Evolutionary conservation across 2,888 invertebrate genomes (phyloP).

Genomic region (Slavum lentiscoides): DNA sequence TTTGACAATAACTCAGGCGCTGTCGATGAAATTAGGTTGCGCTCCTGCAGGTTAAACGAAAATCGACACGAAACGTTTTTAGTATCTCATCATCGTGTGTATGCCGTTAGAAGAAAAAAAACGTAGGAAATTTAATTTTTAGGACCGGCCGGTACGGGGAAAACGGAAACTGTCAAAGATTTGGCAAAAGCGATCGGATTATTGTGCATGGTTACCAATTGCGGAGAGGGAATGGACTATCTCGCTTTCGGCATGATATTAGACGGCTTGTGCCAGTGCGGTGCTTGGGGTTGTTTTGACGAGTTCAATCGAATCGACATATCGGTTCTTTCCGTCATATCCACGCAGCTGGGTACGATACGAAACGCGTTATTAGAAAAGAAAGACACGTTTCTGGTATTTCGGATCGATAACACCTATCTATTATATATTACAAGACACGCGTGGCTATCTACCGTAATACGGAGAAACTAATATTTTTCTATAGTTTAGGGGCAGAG

Average conservation of each 20-base stretch:
- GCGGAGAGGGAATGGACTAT: constrained; percentile 92
- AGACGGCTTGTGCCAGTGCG: constrained; percentile 79
- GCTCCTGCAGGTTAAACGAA: constrained; percentile 75
- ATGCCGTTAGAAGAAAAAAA: no score
- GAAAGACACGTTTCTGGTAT: constrained; percentile 10
- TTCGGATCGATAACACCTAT: background rate
- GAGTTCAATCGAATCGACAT: constrained; percentile 93
- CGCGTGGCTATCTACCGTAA: no score
- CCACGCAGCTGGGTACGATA: constrained; percentile 62
- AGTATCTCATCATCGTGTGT: background rate
- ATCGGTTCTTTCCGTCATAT: constrained; percentile 89
- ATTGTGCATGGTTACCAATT: constrained; percentile 84
- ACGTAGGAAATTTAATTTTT: background rate
- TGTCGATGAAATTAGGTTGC: constrained; percentile 88
- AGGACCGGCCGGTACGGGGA: constrained; percentile 81
- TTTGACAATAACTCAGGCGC: constrained; percentile 87
- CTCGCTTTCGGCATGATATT: constrained; percentile 78
- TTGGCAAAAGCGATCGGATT: constrained; percentile 85
- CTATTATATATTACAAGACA: no score
- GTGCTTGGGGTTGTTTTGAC: constrained; percentile 95
- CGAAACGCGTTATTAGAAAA: constrained; percentile 35
- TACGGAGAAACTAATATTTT: no score
- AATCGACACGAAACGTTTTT: background rate
- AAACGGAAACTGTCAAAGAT: constrained; percentile 91
- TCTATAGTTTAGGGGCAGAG: constrained; percentile 77